These are phyloP conservation scores for Diorhabda carinulata DNA, from an alignment of 1,140 invertebrate species.

Conservation along the genomic window DNA sequence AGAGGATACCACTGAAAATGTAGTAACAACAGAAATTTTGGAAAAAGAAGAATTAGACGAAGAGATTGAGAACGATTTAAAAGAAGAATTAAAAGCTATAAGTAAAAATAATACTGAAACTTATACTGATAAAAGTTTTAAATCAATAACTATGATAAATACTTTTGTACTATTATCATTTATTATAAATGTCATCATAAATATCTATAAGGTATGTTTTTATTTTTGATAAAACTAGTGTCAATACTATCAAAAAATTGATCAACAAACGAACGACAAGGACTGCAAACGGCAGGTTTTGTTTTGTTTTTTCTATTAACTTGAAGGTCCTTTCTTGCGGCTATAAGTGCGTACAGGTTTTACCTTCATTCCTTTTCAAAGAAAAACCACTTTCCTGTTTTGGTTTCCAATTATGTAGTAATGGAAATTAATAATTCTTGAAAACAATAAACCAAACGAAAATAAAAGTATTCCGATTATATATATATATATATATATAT, in stretches of 20 bases:
- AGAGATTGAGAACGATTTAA: constrained; percentile 12
- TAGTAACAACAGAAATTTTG: constrained; percentile 10
- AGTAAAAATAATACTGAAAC: constrained; percentile 6
- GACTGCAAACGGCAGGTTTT: background rate
- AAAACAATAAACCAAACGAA: background rate
- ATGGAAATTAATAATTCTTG: background rate
- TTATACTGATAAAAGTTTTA: background rate
- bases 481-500: background rate
- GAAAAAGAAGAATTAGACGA: constrained; percentile 20
- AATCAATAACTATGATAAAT: background rate
- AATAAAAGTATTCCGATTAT: background rate
- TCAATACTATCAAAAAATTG: constrained; percentile 1
- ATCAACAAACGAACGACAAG: background rate
- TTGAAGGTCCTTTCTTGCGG: background rate
- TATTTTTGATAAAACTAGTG: background rate
- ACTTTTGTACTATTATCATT: background rate
- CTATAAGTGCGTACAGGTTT: background rate
- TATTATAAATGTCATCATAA: background rate
- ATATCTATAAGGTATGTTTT: background rate
- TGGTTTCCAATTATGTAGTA: background rate
- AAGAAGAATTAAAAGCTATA: background rate
- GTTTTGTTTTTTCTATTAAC: background rate
- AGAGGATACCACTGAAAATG: constrained; percentile 13
- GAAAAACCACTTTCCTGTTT: background rate
- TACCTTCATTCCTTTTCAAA: background rate